Evolutionary conservation across 2,797 vertebrate genomes (phyloP).

Genomic region (Fistularia tabacaria): DNA sequence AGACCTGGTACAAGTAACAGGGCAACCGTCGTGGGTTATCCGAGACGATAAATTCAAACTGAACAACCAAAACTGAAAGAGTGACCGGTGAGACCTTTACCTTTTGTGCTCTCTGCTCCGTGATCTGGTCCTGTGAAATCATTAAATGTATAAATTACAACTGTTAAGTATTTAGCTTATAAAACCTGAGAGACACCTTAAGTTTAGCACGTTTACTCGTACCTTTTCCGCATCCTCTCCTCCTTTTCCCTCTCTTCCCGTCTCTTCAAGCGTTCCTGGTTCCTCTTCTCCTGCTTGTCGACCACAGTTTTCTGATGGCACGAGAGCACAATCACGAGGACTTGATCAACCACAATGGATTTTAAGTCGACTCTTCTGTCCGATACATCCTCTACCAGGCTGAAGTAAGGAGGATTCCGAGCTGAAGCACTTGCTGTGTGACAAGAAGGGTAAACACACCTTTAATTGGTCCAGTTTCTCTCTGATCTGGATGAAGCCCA

Average conservation of each 20-base stretch:
- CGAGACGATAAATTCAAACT: not conserved
- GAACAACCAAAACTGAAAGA: not conserved
- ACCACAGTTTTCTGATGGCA: constrained; percentile 87
- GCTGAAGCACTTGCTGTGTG: not conserved
- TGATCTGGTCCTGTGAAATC: constrained; percentile 82
- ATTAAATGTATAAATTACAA: not conserved
- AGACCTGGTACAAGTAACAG: constrained; percentile 65
- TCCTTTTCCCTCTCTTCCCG: constrained; percentile 93
- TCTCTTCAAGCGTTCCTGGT: constrained; percentile 91
- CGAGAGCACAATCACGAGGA: not conserved
- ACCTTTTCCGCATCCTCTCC: constrained; percentile 85
- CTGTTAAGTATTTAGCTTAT: not conserved
- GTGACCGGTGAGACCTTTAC: constrained; percentile 53
- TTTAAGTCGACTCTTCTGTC: too few relatives aligned
- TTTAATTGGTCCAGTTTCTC: constrained; percentile 95
- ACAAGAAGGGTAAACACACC: constrained; percentile 59
- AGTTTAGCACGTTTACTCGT: constrained; percentile 19
- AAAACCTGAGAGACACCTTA: not conserved
- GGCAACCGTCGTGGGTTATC: not conserved
- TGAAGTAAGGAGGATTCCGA: not conserved
- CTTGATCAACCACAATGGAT: too few relatives aligned
- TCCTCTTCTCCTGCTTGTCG: constrained; percentile 93
- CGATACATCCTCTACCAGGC: too few relatives aligned
- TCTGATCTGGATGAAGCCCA: constrained; percentile 98
- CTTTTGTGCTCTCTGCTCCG: constrained; percentile 87